Evolutionary conservation across 2,797 vertebrate species (phyloP).

Genomic region (Sparidentex hasta): DNA sequence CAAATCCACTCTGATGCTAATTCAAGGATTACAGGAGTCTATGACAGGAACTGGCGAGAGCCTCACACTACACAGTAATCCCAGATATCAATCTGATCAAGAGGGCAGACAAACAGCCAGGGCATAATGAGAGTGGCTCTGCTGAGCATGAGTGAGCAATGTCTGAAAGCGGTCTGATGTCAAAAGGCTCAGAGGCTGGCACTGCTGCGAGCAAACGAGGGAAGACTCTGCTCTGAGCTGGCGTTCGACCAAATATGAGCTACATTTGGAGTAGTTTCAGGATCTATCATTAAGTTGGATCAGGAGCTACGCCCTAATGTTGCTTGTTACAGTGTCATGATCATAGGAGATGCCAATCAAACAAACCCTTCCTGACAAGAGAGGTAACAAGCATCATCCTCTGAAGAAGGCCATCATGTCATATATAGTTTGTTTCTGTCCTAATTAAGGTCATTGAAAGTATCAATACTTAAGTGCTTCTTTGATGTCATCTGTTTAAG

Average conservation of each 20-base stretch:
- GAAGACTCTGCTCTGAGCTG: slow-evolving; percentile 5
- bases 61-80: slow-evolving; percentile 66
- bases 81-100: slow-evolving; percentile 72
- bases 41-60: slow-evolving; percentile 67
- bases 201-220: slow-evolving; percentile 17
- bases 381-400: slow-evolving; percentile 23
- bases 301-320: slow-evolving; percentile 4
- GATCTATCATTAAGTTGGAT: slow-evolving; percentile 1
- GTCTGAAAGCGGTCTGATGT: slow-evolving; percentile 39
- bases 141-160: slow-evolving; percentile 57
- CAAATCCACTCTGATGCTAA: slow-evolving; percentile 72
- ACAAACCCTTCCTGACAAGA: slow-evolving; percentile 31
- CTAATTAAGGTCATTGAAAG: too few species aligned
- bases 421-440: slow-evolving; percentile 27
- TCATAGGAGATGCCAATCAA: slow-evolving; percentile 19
- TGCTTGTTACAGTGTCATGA: slow-evolving; percentile 24
- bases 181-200: slow-evolving; percentile 40
- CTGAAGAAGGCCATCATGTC: slow-evolving; percentile 37
- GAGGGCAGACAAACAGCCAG: slow-evolving; percentile 50
- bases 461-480: too few species aligned
- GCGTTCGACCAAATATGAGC: slow-evolving; percentile 9
- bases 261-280: neutral
- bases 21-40: slow-evolving; percentile 78
- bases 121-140: slow-evolving; percentile 46
- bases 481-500: too few species aligned